A percentile compares a stretch with the other conserved stretches of the same genome.
These are phyloP conservation scores for Andrena marginata DNA, from an alignment of 2,888 invertebrate species.

Conservation along the genomic window DNA sequence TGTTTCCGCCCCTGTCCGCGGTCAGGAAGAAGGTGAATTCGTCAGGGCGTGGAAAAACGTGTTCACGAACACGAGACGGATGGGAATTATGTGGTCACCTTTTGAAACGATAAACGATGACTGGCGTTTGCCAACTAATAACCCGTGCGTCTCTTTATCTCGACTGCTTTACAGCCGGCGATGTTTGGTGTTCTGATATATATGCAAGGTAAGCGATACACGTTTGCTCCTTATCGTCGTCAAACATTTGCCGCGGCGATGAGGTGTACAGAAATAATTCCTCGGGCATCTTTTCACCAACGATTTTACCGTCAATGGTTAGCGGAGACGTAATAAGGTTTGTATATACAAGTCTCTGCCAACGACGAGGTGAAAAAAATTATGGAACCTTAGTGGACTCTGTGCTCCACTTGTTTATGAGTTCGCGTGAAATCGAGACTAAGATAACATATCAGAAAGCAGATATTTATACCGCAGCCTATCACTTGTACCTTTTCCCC, in stretches of 20 bases:
- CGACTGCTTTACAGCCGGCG: constrained; percentile 62
- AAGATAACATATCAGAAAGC: too few relatives aligned
- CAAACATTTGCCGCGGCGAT: constrained; percentile 50
- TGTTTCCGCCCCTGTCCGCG: not conserved
- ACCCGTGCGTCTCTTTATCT: constrained; percentile 63
- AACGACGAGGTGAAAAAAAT: not conserved
- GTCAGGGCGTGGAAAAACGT: constrained; percentile 11
- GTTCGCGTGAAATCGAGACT: too few relatives aligned
- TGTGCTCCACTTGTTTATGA: too few relatives aligned
- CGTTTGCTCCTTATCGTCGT: constrained; percentile 56
- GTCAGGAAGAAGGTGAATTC: not conserved
- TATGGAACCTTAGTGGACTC: too few relatives aligned
- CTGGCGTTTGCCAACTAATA: constrained; percentile 47
- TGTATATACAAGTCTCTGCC: not conserved
- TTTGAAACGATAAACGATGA: constrained; percentile 51
- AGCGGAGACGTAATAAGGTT: constrained; percentile 3
- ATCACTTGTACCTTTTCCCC: too few relatives aligned
- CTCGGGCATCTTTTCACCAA: constrained; percentile 2
- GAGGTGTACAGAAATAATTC: constrained; percentile 29
- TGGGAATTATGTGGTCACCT: constrained; percentile 38
- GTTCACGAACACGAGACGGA: constrained; percentile 6
- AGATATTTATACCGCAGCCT: too few relatives aligned
- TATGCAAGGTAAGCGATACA: constrained; percentile 44
- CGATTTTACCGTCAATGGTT: not conserved
- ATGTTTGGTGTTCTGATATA: constrained; percentile 56